Conservation (phyloP, 2,888 invertebrate species). For the Epirrhoe tristata region DNA sequence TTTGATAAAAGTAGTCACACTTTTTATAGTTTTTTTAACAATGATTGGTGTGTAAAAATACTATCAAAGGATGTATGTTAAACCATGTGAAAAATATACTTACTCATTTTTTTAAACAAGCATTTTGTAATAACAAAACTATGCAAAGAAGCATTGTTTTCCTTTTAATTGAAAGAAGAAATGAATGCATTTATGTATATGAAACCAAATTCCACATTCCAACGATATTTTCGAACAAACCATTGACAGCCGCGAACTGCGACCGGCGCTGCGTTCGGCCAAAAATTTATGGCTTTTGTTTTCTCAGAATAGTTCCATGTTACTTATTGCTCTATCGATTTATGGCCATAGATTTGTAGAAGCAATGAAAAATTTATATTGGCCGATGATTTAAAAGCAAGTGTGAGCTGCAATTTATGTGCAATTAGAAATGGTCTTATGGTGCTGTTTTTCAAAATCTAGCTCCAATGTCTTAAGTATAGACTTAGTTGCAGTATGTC, state of each 20-base stretch:
- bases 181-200: neutral
- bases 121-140: too few species aligned
- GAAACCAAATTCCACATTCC: conserved; percentile 20
- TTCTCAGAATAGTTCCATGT: conserved; percentile 68
- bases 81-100: too few species aligned
- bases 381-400: conserved; percentile 32
- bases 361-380: conserved; percentile 33
- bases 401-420: conserved; percentile 30
- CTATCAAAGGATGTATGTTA: neutral
- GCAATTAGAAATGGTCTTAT: conserved; percentile 29
- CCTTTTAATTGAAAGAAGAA: neutral
- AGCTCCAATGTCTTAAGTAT: neutral
- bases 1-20: neutral
- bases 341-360: conserved; percentile 48
- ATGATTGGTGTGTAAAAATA: neutral
- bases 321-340: conserved; percentile 47
- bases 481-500: neutral
- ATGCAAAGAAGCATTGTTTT: too few species aligned
- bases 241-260: conserved; percentile 73
- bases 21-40: neutral
- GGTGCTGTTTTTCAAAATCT: conserved; percentile 2
- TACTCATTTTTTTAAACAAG: too few species aligned
- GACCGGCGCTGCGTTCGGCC: conserved; percentile 55
- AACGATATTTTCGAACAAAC: conserved; percentile 57
- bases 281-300: conserved; percentile 80